These are phyloP conservation scores for Dryobotodes eremita DNA, from an alignment of 2,888 invertebrate genomes.

Conservation along the genomic window DNA sequence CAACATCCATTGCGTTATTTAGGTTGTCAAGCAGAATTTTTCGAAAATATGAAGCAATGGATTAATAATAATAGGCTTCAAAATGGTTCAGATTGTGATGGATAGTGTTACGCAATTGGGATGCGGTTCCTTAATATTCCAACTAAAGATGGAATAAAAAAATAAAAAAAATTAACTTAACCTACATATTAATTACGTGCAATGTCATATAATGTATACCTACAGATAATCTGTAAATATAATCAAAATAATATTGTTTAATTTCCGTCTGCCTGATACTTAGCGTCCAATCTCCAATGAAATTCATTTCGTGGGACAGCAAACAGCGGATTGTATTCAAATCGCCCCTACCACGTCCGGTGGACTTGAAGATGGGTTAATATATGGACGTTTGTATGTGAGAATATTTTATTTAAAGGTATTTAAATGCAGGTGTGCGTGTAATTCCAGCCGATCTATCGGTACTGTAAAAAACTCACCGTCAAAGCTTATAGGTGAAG, in stretches of 20 bases:
- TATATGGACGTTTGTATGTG: constrained; percentile 25
- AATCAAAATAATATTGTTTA: constrained; percentile 54
- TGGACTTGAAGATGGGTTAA: constrained; percentile 24
- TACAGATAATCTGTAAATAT: background rate
- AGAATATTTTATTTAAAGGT: constrained; percentile 18
- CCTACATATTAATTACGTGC: too few species aligned
- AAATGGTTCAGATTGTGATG: too few species aligned
- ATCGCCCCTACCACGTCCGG: constrained; percentile 55
- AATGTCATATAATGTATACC: background rate
- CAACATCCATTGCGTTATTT: too few species aligned
- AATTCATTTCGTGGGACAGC: constrained; percentile 46
- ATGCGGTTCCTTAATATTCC: too few species aligned
- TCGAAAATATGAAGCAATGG: too few species aligned
- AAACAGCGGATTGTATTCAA: constrained; percentile 62
- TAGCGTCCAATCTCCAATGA: constrained; percentile 20
- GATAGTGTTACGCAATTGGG: too few species aligned
- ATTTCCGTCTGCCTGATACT: constrained; percentile 56
- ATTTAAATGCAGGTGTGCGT: background rate
- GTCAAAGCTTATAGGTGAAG: background rate
- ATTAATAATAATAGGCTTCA: too few species aligned
- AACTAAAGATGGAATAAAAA: too few species aligned
- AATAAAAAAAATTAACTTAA: too few species aligned
- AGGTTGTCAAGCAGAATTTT: too few species aligned
- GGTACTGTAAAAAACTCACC: background rate
- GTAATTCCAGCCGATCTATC: background rate